Percentiles rank a stretch among this genome's conserved stretches.
These are phyloP conservation scores for Nematostella vectensis DNA, from an alignment of 92 coral and sea anemone species.

Conservation along the genomic window DNA sequence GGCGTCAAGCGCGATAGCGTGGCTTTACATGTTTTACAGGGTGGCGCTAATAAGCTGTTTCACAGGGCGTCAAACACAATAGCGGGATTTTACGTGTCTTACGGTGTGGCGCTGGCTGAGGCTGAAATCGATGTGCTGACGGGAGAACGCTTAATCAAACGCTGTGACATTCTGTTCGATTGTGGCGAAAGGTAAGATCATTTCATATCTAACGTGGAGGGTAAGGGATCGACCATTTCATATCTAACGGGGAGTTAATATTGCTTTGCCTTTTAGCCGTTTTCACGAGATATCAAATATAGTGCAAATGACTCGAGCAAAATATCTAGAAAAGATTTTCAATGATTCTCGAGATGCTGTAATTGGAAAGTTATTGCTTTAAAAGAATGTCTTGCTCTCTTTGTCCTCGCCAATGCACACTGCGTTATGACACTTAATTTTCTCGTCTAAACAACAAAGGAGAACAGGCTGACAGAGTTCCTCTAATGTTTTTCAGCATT, in stretches of 20 bases:
- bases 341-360: no score
- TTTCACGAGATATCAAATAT: not conserved
- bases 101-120: conserved; percentile 45
- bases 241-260: no score
- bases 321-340: no score
- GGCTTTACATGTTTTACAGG: not conserved
- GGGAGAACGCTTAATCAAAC: conserved; percentile 34
- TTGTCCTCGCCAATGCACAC: no score
- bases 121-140: conserved; percentile 54
- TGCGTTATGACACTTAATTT: no score
- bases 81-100: conserved; percentile 17
- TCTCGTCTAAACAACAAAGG: no score
- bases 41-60: not conserved
- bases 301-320: no score
- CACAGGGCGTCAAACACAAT: not conserved
- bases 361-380: not conserved
- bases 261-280: not conserved
- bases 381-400: not conserved
- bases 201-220: conserved; percentile 16
- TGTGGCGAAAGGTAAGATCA: conserved; percentile 44
- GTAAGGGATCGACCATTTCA: conserved; percentile 19
- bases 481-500: conserved; percentile 12
- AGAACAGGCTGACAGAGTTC: no score
- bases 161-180: conserved; percentile 46
- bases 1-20: no score